Base-by-base conservation (phyloP, 2,888 invertebrate species). In the Alviniconcha strummeri region DNA sequence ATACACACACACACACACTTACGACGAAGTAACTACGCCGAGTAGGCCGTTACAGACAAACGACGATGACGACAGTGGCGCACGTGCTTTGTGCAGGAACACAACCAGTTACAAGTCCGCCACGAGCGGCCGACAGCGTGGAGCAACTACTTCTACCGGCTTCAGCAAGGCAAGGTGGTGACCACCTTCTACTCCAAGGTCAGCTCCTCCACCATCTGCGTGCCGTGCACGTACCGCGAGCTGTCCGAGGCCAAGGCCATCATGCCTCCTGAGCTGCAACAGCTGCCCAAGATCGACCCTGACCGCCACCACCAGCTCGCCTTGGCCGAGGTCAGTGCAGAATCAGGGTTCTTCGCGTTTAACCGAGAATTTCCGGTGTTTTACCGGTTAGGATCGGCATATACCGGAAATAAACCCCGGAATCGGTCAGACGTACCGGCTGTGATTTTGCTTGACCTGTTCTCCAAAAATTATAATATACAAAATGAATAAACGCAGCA, bases 101-200 rank as follows among this genome's bases (percentile, higher is more conserved):
- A 89, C 76, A 92, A 90, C 81, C 86, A 89, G 81, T 84, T 92
- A 64, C 84, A 88, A 60, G 90, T 92, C 55, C 84, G 85, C 9
- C 91, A 92, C 84, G 83, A 88, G 71, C 87, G 90, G 77, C 91
- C 91, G 9, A 81, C 83, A 17, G 76, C 84, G 17, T 87, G 88
- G 55, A 86, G 89, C 67, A 85, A 86, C n/a, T 88, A 88, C 57
- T 92, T 88, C 84, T 92, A 90, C 88, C 86, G 86, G 67, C 85
- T 91, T 71, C 86, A 87, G 82, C 89, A 90, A 17, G 90, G 91
- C 64, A 88, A 90, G 64, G 88, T 92, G 60, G 90, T 91, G 83
- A 92, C 91, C 64, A 89, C 90, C 69, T 92, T 91, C 83, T 88
- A 91, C 87, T 91, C 90, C 84, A 88, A 88, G 72, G 91, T 91